Conservation (phyloP, 2,113 vertebrate genomes). For the Chaetodon auriga region DNA sequence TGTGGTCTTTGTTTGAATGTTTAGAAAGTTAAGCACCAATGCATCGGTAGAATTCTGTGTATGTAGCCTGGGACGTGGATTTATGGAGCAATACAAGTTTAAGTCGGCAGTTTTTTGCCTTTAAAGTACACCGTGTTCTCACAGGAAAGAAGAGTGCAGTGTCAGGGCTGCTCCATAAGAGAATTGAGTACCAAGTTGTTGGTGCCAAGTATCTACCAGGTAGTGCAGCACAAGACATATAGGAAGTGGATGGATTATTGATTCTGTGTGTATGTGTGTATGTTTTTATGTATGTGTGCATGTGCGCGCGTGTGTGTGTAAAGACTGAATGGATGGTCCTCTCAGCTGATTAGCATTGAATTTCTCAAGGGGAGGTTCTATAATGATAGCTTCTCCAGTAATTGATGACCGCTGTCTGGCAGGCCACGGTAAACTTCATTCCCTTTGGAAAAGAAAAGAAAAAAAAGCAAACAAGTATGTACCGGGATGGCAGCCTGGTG, state of each 20-base stretch:
- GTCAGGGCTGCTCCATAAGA: slow-evolving; percentile 50
- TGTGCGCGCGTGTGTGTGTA: background rate
- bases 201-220: slow-evolving; percentile 53
- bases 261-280: background rate
- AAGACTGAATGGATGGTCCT: slow-evolving; percentile 5
- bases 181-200: slow-evolving; percentile 17
- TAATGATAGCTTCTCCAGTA: slow-evolving; percentile 1
- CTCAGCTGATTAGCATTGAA: slow-evolving; percentile 28
- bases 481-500: background rate
- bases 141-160: slow-evolving; percentile 31
- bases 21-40: background rate
- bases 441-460: background rate
- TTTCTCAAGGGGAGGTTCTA: background rate
- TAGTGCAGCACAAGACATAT: slow-evolving; percentile 40
- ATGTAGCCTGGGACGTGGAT: background rate
- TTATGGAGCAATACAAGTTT: slow-evolving; percentile 17
- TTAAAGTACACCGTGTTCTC: slow-evolving; percentile 57
- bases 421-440: slow-evolving; percentile 13
- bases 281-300: background rate
- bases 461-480: background rate
- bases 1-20: background rate
- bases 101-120: slow-evolving; percentile 17
- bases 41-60: background rate
- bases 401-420: slow-evolving; percentile 45
- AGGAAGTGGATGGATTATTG: slow-evolving; percentile 40